Evolutionary conservation across 2,888 invertebrate species (phyloP).

Genomic region (Cephonodes hylas): DNA sequence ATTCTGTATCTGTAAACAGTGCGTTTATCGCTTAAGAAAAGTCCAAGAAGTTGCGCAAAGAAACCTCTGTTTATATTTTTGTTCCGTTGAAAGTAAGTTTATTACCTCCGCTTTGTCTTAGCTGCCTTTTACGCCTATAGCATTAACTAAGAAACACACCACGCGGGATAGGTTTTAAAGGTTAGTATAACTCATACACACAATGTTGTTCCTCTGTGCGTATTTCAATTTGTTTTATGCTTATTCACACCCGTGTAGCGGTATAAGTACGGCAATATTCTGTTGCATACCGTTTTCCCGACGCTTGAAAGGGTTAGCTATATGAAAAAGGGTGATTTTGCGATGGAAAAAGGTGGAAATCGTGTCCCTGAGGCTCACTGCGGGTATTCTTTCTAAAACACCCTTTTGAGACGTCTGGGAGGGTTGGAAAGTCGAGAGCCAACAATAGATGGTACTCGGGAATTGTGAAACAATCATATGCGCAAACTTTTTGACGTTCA

Average conservation of each 20-base stretch:
- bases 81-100: slow-evolving; percentile 57
- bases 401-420: slow-evolving; percentile 69
- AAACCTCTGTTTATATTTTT: slow-evolving; percentile 52
- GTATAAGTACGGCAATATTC: slow-evolving; percentile 9
- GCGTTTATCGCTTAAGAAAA: slow-evolving; percentile 13
- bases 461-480: slow-evolving; percentile 14
- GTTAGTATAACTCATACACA: not conserved
- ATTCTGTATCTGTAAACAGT: not conserved
- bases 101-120: slow-evolving; percentile 62
- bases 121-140: slow-evolving; percentile 35
- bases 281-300: not conserved
- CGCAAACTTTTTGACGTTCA: not conserved
- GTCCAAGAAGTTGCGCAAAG: slow-evolving; percentile 31
- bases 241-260: not conserved
- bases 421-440: slow-evolving; percentile 44
- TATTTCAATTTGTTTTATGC: not conserved
- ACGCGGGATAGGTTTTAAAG: not conserved
- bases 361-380: slow-evolving; percentile 50
- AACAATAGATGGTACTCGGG: slow-evolving; percentile 37
- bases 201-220: not conserved
- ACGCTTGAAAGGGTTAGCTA: slow-evolving; percentile 36
- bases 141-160: not conserved
- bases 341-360: slow-evolving; percentile 48
- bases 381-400: slow-evolving; percentile 65
- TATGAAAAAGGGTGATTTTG: slow-evolving; percentile 53